Evolutionary conservation across 2,888 invertebrate genomes (phyloP), one percentile per base, ranked within the genome.

Genomic region (Rhagium mordax): DNA sequence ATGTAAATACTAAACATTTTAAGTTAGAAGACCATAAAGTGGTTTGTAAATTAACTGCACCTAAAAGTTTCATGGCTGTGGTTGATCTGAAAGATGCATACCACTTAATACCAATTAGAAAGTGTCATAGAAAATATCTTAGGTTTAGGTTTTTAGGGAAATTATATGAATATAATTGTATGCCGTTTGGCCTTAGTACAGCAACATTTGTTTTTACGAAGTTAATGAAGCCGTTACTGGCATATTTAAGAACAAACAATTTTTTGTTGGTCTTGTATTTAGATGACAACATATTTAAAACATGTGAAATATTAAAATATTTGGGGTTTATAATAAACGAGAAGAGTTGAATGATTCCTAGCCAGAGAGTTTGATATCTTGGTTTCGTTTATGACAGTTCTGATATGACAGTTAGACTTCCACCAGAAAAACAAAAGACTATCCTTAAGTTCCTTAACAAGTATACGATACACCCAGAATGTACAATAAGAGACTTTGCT

Each of bases 271-370:
- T 59, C 0, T 6, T 29, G 10, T 59, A 59, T 29, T 59, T 59
- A 16, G 29, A 59, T 59, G 57, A 59, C 21, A 29, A 59, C 10
- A 8, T 57, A 3, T 6, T 29, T 24, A 4, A 29, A 2, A 29
- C 57, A 7, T 15, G 21, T 62, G 29, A 70, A 6, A 1, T 51
- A 27, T 53, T 62, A 62, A 16, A 57, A 55, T 27, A 29, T 8
- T 13, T 72, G 27, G 72, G 72, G 8, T 68, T 72, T 21, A 29
- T 60, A 1, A 62, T 69, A 21, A 72, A 72, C 27, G 13, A 13
- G 16, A 57, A 69, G 16, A 72, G 64, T 27, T 62, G 57, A 15
- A 13, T 10, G 20, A 15, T 24, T n/a, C 72, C 72, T 15, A 10
- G 10, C 1, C 33, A 51, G 3, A 16, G 8, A 62, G 24, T 51